Base-by-base conservation (phyloP, 1,140 invertebrate genomes). In the Metopolophium dirhodum region DNA sequence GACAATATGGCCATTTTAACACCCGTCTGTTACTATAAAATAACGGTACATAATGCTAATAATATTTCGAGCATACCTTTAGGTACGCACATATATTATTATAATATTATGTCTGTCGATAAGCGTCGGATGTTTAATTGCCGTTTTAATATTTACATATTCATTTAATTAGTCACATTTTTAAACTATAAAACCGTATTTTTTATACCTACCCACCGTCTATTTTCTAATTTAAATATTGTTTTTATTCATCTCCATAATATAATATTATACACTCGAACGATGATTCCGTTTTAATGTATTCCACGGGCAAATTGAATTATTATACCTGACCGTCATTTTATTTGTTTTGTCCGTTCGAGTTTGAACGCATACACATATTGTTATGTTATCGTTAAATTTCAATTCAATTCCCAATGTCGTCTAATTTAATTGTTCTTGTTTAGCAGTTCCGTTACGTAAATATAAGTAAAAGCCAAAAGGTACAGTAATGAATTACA, bases 261-360 rank as follows among this genome's bases (percentile, higher is more conserved):
- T 83, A 83, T 83, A 83, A 83, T 41, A 83, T 83, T 77, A 41
- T 83, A 83, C 82, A 45, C 41, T 86, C 41, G 41, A 86, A 26
- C 41, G 83, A 41, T 41, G 23, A 86, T 86, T 45, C 37, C 1
- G 9, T 86, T 86, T 86, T 86, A 86, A 45, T 45, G 41, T 86
- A 86, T 86, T 45, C 83, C 83, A 14, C 83, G 26, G 37, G 83
- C 41, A 86, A 86, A 86, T 86, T 45, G 41, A 86, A 86, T 86
- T 86, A 77, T 77, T 77, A 77, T 77, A 18, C 61, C 61, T 77
- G 61, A n/a, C 61, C 61, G 61, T 77, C 61, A n/a, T 77, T 77
- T 77, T 77, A 86, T 86, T 86, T 86, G 83, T 86, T 86, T 86
- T 86, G 41, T 86, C 41, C 23, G 41, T 86, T 86, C 26, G 83